Evolutionary conservation across 1,140 invertebrate genomes (phyloP), one percentile per base, ranked within the genome.

Genomic region (Ostrea denselamellosa): DNA sequence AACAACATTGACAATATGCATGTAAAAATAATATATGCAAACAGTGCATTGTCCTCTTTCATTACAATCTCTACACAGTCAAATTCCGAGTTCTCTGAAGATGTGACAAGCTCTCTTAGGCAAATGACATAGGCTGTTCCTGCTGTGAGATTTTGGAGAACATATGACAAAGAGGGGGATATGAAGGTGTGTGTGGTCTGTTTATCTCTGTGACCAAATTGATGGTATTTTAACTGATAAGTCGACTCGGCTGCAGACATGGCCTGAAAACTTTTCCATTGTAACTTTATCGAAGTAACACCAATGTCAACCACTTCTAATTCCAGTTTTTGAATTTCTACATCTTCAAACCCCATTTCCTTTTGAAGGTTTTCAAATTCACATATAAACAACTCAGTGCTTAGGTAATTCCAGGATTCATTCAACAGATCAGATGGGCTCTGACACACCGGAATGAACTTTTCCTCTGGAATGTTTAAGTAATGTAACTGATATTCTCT

Each of bases 401-500:
- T 83, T 0, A 92, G 83, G 14, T 87, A 44, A 83, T 90, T 90
- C 91, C 91, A 92, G 0, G 65, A 58, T 51, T 90, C 62, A 2
- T 86, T 86, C 22, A 58, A 83, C 19, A 92, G 14, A 62, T 86
- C 28, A 19, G 19, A 51, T 14, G 92, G 92, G 19, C 71, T 71
- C 22, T 85, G 58, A 88, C 92, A 92, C 7, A 77, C 44, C 4
- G 92, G 92, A 44, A 91, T 77, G 77, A 92, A 92, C 65, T 89
- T 85, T 2, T 84, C 85, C 14, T 71, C 19, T 19, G 88, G 62
- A 10, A 92, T 82, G 14, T 90, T 28, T 0, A 91, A 52, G 53
- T 85, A 90, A 53, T 90, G 90, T 12, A 91, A 28, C 28, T 89
- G 85, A 82, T 92, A 92, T 83, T 91, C 83, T 4, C 91, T 87